Percentiles rank a stretch among this genome's conserved stretches.
These are phyloP conservation scores for Syngnathus acus DNA, from an alignment of 2,797 vertebrate genomes.

Conservation along the genomic window DNA sequence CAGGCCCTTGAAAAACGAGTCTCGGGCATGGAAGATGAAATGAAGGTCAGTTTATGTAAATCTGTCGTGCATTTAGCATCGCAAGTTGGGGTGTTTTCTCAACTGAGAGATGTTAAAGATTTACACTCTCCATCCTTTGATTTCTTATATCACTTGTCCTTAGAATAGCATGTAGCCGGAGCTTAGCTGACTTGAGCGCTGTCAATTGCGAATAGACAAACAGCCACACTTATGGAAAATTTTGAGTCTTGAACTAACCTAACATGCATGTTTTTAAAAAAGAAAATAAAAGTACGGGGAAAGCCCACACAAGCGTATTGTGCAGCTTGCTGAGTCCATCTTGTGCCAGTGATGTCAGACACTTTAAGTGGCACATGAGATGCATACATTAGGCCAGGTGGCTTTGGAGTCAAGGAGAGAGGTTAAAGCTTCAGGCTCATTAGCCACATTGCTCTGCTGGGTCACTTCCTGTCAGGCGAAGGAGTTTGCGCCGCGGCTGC, in stretches of 20 bases:
- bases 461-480: slow-evolving; percentile 44
- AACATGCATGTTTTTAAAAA: background rate
- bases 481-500: slow-evolving; percentile 45
- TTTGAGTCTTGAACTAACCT: background rate
- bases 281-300: too few relatives aligned
- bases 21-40: slow-evolving; percentile 92
- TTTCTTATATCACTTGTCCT: background rate
- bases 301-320: background rate
- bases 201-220: background rate
- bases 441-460: slow-evolving; percentile 49
- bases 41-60: slow-evolving; percentile 80
- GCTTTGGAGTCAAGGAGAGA: slow-evolving; percentile 45
- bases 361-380: slow-evolving; percentile 22
- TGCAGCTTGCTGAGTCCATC: background rate
- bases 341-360: slow-evolving; percentile 32
- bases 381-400: slow-evolving; percentile 43
- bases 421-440: slow-evolving; percentile 56
- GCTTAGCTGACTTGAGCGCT: background rate
- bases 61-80: slow-evolving; percentile 1
- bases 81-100: slow-evolving; percentile 11
- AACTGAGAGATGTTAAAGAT: background rate
- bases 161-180: background rate
- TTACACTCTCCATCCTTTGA: background rate
- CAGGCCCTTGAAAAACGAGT: slow-evolving; percentile 87
- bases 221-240: background rate